phyloP scores from a whole-genome alignment of 2,888 invertebrate species.

The Machimus atricapillus region DNA sequence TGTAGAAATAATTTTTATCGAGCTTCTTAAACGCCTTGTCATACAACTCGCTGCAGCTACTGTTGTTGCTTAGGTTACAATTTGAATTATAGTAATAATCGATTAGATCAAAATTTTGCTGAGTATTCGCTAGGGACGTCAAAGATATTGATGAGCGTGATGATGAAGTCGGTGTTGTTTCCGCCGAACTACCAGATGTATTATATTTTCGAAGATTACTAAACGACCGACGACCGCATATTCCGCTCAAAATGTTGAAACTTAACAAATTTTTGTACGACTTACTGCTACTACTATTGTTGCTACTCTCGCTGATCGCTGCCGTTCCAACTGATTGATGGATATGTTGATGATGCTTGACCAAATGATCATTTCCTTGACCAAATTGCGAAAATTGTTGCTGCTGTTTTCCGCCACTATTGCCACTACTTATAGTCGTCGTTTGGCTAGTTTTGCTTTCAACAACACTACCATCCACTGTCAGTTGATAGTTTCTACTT shows the following conservation, averaged over 20 bases:
- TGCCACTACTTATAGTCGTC: not conserved
- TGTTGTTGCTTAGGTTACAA: slow-evolving; percentile 20
- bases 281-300: slow-evolving; percentile 28
- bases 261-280: slow-evolving; percentile 46
- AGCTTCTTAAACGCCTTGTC: slow-evolving; percentile 25
- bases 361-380: not conserved
- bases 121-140: slow-evolving; percentile 35
- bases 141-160: slow-evolving; percentile 39
- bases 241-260: slow-evolving; percentile 50
- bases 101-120: slow-evolving; percentile 33
- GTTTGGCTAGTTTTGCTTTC: not conserved
- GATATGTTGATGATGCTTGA: slow-evolving; percentile 7
- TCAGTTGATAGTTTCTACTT: slow-evolving; percentile 20
- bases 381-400: slow-evolving; percentile 6
- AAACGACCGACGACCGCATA: slow-evolving; percentile 51
- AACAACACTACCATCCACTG: not conserved
- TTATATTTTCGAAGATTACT: slow-evolving; percentile 43
- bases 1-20: slow-evolving; percentile 25
- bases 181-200: slow-evolving; percentile 34
- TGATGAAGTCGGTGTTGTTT: slow-evolving; percentile 38
- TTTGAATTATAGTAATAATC: slow-evolving; percentile 38
- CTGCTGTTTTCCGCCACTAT: not conserved
- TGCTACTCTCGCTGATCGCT: not conserved
- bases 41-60: slow-evolving; percentile 30
- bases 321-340: not conserved